These are phyloP conservation scores for Dermolepida albohirtum DNA, from an alignment of 2,888 invertebrate genomes.

Conservation along the genomic window DNA sequence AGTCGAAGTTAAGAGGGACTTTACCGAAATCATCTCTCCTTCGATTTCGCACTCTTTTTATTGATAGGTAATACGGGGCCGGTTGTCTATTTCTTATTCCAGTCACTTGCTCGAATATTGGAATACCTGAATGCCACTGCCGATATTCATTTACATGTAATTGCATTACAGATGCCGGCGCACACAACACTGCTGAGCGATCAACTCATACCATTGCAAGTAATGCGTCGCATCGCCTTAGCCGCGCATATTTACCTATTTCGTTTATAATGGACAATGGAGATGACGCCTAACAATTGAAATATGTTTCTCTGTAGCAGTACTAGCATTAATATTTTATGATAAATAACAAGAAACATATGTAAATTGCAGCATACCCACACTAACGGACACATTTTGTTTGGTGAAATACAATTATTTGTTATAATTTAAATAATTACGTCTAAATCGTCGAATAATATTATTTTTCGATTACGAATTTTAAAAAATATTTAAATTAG, in stretches of 20 bases:
- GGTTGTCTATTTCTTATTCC: slow-evolving; percentile 47
- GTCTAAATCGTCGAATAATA: no score
- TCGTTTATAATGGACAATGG: background rate
- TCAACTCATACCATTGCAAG: slow-evolving; percentile 20
- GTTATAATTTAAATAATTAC: no score
- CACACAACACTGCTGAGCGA: slow-evolving; percentile 13
- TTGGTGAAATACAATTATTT: no score
- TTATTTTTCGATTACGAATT: no score
- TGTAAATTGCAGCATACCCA: no score
- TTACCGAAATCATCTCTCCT: background rate
- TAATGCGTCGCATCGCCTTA: background rate
- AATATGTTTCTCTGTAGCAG: no score
- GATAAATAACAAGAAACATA: no score
- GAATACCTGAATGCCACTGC: slow-evolving; percentile 50
- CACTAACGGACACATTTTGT: no score
- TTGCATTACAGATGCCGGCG: slow-evolving; percentile 50
- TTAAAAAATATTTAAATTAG: no score
- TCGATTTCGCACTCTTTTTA: slow-evolving; percentile 27
- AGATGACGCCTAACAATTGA: background rate
- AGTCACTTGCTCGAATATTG: slow-evolving; percentile 51
- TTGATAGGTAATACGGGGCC: slow-evolving; percentile 10
- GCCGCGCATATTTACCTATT: background rate
- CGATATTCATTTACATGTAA: slow-evolving; percentile 56
- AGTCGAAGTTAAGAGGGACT: slow-evolving; percentile 19
- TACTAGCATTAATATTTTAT: no score